Evolutionary conservation across 2,888 invertebrate species (phyloP).

Genomic region (Pristionchus exspectatus): DNA sequence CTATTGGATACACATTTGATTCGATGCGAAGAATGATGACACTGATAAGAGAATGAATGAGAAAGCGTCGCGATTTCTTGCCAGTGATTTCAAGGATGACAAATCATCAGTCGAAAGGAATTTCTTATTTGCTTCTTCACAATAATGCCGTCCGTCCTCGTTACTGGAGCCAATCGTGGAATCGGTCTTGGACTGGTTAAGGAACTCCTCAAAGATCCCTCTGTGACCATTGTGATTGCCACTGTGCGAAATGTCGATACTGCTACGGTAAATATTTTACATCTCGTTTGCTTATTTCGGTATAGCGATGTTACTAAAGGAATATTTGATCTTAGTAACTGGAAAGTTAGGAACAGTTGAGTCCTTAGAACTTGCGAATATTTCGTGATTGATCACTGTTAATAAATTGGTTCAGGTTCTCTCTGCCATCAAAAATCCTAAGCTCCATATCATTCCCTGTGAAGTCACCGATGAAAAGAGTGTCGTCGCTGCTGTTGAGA

Average conservation of each 20-base stretch:
- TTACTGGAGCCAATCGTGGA: slow-evolving; percentile 42
- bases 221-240: not conserved
- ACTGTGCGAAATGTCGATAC: slow-evolving; percentile 2
- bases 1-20: not conserved
- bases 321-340: too few species aligned
- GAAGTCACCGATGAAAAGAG: not conserved
- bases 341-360: too few species aligned
- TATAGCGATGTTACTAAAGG: not conserved
- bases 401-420: not conserved
- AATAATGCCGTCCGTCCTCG: slow-evolving; percentile 25
- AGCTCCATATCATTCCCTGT: not conserved
- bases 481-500: not conserved
- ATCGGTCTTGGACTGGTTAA: slow-evolving; percentile 34
- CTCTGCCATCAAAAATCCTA: not conserved
- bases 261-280: not conserved
- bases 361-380: too few species aligned
- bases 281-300: not conserved
- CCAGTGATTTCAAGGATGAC: not conserved
- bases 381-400: too few species aligned
- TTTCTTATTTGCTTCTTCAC: not conserved
- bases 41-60: not conserved
- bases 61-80: not conserved
- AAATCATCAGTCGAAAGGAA: not conserved
- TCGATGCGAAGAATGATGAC: not conserved
- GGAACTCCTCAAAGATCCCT: not conserved